These are phyloP conservation scores for Brachylomia viminalis DNA, from an alignment of 2,888 invertebrate genomes.

Conservation along the genomic window DNA sequence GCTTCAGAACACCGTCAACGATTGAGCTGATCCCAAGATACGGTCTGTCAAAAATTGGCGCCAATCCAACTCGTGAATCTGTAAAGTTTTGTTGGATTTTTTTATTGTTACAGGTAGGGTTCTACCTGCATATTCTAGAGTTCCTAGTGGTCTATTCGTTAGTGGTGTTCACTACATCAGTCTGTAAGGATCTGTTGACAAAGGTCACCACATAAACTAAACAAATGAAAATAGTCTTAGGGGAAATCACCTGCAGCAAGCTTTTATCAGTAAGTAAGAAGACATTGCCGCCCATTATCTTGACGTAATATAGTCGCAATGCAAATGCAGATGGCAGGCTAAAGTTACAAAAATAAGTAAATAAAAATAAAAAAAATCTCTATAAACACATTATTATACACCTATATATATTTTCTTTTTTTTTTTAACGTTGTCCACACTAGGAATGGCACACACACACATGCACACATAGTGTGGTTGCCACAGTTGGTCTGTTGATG, in stretches of 20 bases:
- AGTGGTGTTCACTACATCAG: neutral
- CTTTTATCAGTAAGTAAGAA: neutral
- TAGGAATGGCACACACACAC: too few relatives aligned
- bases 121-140: neutral
- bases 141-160: neutral
- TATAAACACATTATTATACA: too few relatives aligned
- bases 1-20: neutral
- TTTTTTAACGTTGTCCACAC: too few relatives aligned
- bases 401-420: too few relatives aligned
- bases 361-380: neutral
- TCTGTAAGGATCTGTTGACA: neutral
- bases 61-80: constrained; percentile 80
- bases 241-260: constrained; percentile 6
- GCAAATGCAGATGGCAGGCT: neutral
- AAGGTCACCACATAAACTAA: neutral
- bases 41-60: constrained; percentile 74
- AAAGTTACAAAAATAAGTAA: neutral
- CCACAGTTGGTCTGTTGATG: neutral
- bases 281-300: neutral
- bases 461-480: too few relatives aligned
- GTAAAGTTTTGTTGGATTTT: constrained; percentile 74
- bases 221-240: neutral
- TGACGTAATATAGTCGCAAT: neutral
- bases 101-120: neutral
- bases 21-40: constrained; percentile 26